Evolutionary conservation across 2,113 vertebrate genomes (phyloP).

Genomic region (Colossoma macropomum): DNA sequence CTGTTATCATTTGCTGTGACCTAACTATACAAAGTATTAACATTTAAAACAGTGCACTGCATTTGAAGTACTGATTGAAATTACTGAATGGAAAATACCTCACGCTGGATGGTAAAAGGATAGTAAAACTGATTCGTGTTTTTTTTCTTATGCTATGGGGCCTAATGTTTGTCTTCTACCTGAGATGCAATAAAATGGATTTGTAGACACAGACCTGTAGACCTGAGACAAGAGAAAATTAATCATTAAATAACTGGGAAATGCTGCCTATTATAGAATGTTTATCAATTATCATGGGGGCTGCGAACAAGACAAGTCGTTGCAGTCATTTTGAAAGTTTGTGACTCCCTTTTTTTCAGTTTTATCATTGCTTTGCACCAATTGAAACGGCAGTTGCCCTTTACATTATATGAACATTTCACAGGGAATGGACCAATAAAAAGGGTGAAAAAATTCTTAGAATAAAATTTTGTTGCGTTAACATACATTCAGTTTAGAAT

Average conservation of each 20-base stretch:
- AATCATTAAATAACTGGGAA: conserved; percentile 63
- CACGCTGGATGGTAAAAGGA: conserved; percentile 38
- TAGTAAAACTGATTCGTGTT: conserved; percentile 64
- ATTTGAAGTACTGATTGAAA: conserved; percentile 76
- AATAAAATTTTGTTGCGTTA: background rate
- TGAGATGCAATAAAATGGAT: conserved; percentile 82
- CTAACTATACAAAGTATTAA: conserved; percentile 80
- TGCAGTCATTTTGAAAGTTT: background rate
- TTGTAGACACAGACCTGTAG: conserved; percentile 79
- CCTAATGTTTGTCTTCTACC: conserved; percentile 78
- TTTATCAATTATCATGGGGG: conserved; percentile 7
- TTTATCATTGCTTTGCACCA: background rate
- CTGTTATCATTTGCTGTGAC: conserved; percentile 72
- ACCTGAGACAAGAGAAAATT: conserved; percentile 80
- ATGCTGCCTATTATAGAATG: conserved; percentile 16
- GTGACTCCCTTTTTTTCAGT: background rate
- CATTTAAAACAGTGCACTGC: conserved; percentile 80
- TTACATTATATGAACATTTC: background rate
- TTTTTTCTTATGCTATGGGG: conserved; percentile 63
- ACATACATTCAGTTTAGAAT: background rate
- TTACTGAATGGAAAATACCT: conserved; percentile 73
- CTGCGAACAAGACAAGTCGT: background rate
- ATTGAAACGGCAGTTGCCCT: background rate
- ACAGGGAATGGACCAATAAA: background rate
- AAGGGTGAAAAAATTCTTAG: background rate